phyloP scores from a whole-genome alignment of 1,140 invertebrate genomes.

The Monochamus saltuarius region DNA sequence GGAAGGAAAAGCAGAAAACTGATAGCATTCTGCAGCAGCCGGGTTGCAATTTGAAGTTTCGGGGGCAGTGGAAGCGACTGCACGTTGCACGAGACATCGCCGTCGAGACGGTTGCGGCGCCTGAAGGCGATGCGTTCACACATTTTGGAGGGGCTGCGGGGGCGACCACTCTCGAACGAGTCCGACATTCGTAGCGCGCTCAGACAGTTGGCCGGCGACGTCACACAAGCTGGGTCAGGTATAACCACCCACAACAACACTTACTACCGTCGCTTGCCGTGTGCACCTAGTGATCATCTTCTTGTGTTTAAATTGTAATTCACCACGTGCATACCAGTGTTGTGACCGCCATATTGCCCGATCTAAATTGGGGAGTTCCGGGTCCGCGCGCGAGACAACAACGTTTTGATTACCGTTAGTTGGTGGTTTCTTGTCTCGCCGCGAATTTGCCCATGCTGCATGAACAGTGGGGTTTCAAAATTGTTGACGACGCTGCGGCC shows the following conservation, averaged over 20 bases:
- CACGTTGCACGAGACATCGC: conserved; percentile 2
- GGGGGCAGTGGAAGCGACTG: conserved; percentile 5
- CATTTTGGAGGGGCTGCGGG: conserved; percentile 19
- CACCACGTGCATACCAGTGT: conserved; percentile 13
- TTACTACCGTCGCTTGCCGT: background rate
- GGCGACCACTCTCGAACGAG: conserved; percentile 10
- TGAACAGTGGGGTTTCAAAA: too few relatives aligned
- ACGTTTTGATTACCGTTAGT: conserved; percentile 4
- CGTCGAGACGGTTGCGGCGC: conserved; percentile 18
- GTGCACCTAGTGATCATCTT: conserved; percentile 11
- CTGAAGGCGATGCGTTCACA: conserved; percentile 17
- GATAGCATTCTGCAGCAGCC: background rate
- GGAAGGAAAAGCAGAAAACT: too few relatives aligned
- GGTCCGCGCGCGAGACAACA: conserved; percentile 11
- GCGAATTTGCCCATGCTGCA: too few relatives aligned
- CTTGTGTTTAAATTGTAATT: conserved; percentile 7
- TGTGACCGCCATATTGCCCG: conserved; percentile 14
- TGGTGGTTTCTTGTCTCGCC: background rate
- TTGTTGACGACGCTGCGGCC: too few relatives aligned
- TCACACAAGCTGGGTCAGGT: conserved; percentile 7
- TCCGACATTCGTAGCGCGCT: conserved; percentile 16
- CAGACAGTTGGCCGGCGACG: conserved; percentile 22
- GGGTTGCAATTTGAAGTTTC: conserved; percentile 11
- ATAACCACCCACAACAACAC: conserved; percentile 19
- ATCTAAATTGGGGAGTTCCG: conserved; percentile 5